Evolutionary conservation across 2,113 vertebrate genomes (phyloP), one percentile per base, ranked within the genome.

Genomic region (Micronisus gabar): DNA sequence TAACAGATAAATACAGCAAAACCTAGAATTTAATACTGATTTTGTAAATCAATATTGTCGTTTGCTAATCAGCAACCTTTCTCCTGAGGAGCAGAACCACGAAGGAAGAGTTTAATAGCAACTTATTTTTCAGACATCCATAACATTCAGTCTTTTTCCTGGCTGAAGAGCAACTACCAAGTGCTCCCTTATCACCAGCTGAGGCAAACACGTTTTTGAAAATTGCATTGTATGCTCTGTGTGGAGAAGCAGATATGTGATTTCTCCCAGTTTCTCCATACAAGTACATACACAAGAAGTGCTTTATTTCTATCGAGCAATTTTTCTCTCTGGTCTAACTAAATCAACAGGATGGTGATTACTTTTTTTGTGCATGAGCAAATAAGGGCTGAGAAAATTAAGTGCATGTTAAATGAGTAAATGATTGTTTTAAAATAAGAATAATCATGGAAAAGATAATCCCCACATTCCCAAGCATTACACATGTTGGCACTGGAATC

Each of bases 221-320:
- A 65, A 32, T 13, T 8, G 5, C 1, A 4, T 17, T 38, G 1
- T 40, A 6, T 22, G 23, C 15, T 80, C 47, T 6, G 0, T 8
- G 9, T 13, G 41, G 14, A 74, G 23, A 61, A 85, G 53, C 58
- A 81, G 61, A 36, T 11, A 6, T 0, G 4, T 6, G 25, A n/a
- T 71, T 85, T n/a, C 20, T 32, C 45, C 32, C 45, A 29, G 25
- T 32, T 48, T 73, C 67, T 43, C 43, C 23, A 25, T 32, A 22
- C 13, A 43, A 29, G 34, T 5, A 16, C 16, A 10, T 11, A n/a
- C 25, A 67, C 11, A 52, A 56, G 62, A 55, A 86, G 22, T 2
- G 1, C 36, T 36, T n/a, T n/a, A n/a, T n/a, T n/a, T n/a, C n/a
- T n/a, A n/a, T n/a, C n/a, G n/a, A n/a, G n/a, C n/a, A n/a, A n/a